These are phyloP conservation scores for Nemoura dubitans DNA, from an alignment of 2,888 invertebrate genomes.

Conservation along the genomic window DNA sequence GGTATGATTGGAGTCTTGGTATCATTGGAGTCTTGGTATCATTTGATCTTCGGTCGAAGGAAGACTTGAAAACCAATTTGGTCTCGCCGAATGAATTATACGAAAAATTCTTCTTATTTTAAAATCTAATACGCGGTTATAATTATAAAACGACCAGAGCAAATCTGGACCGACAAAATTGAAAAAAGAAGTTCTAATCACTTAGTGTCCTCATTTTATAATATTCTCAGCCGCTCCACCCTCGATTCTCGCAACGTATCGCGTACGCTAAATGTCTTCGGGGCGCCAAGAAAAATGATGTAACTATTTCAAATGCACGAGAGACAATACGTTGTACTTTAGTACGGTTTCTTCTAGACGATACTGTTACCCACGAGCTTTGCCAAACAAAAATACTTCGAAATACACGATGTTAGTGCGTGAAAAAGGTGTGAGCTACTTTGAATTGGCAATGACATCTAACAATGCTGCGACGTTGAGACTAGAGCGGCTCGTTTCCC, in stretches of 20 bases:
- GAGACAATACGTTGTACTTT: not conserved
- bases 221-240: not conserved
- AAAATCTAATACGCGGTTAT: not conserved
- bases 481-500: not conserved
- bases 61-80: not conserved
- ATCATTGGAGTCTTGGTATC: not conserved
- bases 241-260: not conserved
- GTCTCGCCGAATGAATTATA: not conserved
- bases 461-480: not conserved
- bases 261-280: not conserved
- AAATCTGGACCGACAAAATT: conserved; percentile 2
- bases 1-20: no score
- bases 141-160: conserved; percentile 5
- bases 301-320: not conserved
- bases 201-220: not conserved
- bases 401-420: not conserved
- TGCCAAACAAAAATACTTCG: not conserved
- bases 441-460: not conserved
- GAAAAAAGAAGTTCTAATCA: conserved; percentile 1
- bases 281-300: not conserved
- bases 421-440: not conserved
- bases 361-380: not conserved
- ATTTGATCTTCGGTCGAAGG: not conserved
- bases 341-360: not conserved
- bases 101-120: not conserved